Base-by-base conservation (phyloP, 2,797 vertebrate genomes). In the Oryzias dopingdopingensis region DNA sequence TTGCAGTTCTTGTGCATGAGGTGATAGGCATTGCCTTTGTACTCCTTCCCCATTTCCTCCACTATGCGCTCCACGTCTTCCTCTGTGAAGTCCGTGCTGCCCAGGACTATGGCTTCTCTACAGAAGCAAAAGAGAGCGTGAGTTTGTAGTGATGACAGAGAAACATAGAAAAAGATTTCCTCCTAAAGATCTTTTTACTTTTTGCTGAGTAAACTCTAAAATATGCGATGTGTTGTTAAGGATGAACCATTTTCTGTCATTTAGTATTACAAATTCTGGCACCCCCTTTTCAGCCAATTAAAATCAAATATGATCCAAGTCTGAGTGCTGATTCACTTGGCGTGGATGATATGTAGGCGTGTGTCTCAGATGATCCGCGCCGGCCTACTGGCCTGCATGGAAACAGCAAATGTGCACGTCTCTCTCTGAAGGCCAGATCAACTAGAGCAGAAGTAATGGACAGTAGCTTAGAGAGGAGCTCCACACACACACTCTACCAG, bases 1-100 rank as follows among this genome's bases (percentile, higher is more conserved):
- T 98, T 99, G 89, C 97, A 99, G 91, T 98, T 99, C 92, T 99
- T 99, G 93, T 98, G 96, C 96, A 99, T 99, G 79, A 99, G 94
- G 83, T 99, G 97, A 86, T 99, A 99, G 66, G 97, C 95, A 45
- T 98, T 98, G 76, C 96, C 97, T 90, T 95, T 98, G 85, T 97
- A 99, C 83, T 99, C 96, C 78, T 98, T 98, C 67, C 97, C 97
- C 91, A 98, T 92, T 76, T 99, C 96, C 89, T 98, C 96, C 62
- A 97, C 93, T 59, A 98, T 98, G 69, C 95, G 94, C 89, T 98
- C 97, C 86, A 99, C 90, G 43, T 99, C 97, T 65, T 98, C 96
- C 83, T 99, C 96, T 58, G 95, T 96, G 74, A 99, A 99, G 88
- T 99, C 97, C 15, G 96, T 99, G 84, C 93, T 98, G 67, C 97